Evolutionary conservation across 2,797 vertebrate species (phyloP).

Genomic region (Streptopelia turtur): DNA sequence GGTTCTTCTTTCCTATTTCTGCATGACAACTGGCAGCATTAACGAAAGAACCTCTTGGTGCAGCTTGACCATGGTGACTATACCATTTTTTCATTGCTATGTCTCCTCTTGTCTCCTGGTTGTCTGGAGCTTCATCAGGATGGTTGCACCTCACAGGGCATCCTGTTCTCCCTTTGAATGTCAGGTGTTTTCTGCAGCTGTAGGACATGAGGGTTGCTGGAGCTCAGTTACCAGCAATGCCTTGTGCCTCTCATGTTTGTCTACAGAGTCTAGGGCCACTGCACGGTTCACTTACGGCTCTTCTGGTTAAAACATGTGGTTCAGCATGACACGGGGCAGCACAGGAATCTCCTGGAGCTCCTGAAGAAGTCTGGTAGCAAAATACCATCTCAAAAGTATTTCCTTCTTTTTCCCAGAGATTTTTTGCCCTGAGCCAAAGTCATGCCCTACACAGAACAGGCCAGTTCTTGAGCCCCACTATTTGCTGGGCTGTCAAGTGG

Average conservation of each 20-base stretch:
- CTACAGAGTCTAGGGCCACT: neutral
- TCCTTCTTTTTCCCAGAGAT: neutral
- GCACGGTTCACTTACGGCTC: neutral
- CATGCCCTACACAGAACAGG: neutral
- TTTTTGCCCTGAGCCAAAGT: neutral
- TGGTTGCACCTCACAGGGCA: neutral
- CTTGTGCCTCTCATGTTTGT: rapidly evolving
- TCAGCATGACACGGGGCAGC: neutral
- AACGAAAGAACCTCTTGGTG: neutral
- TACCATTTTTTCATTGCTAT: neutral
- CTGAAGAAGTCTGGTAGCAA: neutral
- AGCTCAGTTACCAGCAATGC: neutral
- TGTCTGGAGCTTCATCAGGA: neutral
- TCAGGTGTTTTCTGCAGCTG: neutral
- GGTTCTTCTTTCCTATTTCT: neutral
- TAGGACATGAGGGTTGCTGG: neutral
- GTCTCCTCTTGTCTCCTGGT: neutral
- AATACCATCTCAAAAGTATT: neutral
- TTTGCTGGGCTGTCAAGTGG: neutral
- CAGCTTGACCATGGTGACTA: neutral
- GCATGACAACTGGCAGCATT: rapidly evolving
- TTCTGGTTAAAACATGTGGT: neutral
- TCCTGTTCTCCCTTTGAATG: neutral
- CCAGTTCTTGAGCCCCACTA: neutral
- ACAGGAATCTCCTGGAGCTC: neutral